These are phyloP conservation scores for Natrix natrix DNA, from an alignment of 2,797 vertebrate species.

Conservation along the genomic window DNA sequence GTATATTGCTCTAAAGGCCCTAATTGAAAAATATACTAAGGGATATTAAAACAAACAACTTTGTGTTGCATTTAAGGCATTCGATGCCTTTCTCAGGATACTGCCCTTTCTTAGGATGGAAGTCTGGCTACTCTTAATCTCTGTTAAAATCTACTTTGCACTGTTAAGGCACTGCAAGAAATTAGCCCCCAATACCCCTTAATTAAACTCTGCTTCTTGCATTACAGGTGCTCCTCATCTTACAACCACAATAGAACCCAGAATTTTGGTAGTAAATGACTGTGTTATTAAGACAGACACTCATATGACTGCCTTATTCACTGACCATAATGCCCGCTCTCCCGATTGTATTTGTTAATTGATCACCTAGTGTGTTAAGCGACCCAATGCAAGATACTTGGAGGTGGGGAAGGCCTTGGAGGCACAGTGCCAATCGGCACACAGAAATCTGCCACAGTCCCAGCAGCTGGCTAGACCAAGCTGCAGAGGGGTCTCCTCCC, in stretches of 20 bases:
- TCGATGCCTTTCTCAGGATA: background rate
- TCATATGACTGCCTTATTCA: background rate
- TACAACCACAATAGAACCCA: no score
- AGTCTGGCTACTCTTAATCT: background rate
- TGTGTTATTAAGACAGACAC: background rate
- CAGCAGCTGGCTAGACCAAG: background rate
- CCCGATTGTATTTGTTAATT: background rate
- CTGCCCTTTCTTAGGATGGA: background rate
- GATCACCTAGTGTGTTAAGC: background rate
- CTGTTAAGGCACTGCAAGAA: background rate
- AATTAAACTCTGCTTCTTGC: background rate
- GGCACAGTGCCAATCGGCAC: background rate
- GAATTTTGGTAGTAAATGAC: background rate
- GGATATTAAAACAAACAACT: background rate
- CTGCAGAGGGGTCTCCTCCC: background rate
- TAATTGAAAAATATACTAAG: background rate
- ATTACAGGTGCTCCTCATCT: background rate
- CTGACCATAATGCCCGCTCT: background rate
- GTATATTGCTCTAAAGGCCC: background rate
- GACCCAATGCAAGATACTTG: no score
- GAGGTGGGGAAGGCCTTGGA: background rate
- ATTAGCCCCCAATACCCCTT: background rate
- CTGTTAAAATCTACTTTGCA: background rate
- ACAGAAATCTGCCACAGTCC: background rate
- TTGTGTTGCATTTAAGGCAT: background rate